Conservation (phyloP, 2,888 invertebrate species). For the Ypsolopha scabrella region DNA sequence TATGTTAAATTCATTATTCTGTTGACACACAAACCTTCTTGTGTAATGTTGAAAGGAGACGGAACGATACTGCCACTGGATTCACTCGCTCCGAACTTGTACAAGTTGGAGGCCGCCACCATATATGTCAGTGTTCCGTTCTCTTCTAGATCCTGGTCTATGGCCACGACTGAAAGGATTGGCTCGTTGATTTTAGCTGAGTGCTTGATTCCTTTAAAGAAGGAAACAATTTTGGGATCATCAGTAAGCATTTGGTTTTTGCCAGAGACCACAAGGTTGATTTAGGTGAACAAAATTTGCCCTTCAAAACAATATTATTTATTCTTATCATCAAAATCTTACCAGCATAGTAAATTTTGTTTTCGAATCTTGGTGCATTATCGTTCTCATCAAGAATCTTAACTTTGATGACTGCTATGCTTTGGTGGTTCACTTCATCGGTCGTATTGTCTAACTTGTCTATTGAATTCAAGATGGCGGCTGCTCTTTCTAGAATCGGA, state of each 20-base stretch:
- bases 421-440: constrained; percentile 66
- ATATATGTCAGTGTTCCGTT: constrained; percentile 88
- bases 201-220: constrained; percentile 74
- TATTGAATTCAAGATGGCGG: constrained; percentile 43
- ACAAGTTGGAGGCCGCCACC: constrained; percentile 84
- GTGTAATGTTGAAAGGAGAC: constrained; percentile 85
- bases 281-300: no score
- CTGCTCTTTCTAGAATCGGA: constrained; percentile 74
- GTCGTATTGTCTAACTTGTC: constrained; percentile 37
- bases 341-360: constrained; percentile 76
- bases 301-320: no score
- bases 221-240: constrained; percentile 6
- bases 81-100: constrained; percentile 80
- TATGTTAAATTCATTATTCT: background rate
- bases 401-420: constrained; percentile 79
- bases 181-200: constrained; percentile 82
- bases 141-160: constrained; percentile 84
- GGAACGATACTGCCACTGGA: constrained; percentile 90
- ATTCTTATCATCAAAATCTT: constrained; percentile 7
- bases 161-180: constrained; percentile 80
- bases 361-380: constrained; percentile 81
- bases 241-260: no score
- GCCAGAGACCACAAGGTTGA: no score
- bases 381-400: constrained; percentile 87
- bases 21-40: constrained; percentile 60